Conservation (phyloP, 2,888 invertebrate species). For the Mythimna loreyi region DNA sequence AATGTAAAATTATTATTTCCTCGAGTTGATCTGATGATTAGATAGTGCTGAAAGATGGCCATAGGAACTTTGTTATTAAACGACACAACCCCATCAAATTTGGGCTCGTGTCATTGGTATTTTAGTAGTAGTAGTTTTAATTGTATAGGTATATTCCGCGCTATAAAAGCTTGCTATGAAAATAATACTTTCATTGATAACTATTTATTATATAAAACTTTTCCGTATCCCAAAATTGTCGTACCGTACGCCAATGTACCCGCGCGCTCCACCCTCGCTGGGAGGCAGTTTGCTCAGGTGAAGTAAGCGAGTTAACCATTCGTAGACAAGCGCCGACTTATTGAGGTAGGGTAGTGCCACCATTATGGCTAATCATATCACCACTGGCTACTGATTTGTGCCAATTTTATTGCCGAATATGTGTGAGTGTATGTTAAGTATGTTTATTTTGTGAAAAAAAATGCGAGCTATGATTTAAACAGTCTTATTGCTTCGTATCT, state of each 20-base stretch:
- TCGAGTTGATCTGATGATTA: too few species aligned
- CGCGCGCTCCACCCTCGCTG: conserved; percentile 63
- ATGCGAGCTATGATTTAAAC: not conserved
- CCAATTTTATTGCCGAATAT: conserved; percentile 36
- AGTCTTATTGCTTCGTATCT: too few species aligned
- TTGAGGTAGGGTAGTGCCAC: conserved; percentile 82
- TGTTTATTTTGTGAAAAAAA: conserved; percentile 1
- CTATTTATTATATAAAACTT: too few species aligned
- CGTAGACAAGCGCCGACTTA: conserved; percentile 78
- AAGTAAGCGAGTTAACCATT: conserved; percentile 82
- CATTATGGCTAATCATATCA: conserved; percentile 71
- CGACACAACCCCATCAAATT: too few species aligned
- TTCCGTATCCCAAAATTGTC: conserved; percentile 7
- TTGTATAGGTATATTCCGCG: too few species aligned
- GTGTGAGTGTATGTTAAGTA: not conserved
- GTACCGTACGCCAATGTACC: conserved; percentile 67
- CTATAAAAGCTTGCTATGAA: too few species aligned
- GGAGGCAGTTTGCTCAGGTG: conserved; percentile 83
- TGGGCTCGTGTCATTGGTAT: too few species aligned
- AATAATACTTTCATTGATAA: too few species aligned
- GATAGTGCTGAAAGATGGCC: too few species aligned
- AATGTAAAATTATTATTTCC: too few species aligned
- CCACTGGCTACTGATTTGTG: conserved; percentile 43
- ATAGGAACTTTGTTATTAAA: too few species aligned
- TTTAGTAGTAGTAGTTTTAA: too few species aligned